Base-by-base conservation (phyloP, 64 coral and sea anemone genomes). In the Dendronephthya gigantea region DNA sequence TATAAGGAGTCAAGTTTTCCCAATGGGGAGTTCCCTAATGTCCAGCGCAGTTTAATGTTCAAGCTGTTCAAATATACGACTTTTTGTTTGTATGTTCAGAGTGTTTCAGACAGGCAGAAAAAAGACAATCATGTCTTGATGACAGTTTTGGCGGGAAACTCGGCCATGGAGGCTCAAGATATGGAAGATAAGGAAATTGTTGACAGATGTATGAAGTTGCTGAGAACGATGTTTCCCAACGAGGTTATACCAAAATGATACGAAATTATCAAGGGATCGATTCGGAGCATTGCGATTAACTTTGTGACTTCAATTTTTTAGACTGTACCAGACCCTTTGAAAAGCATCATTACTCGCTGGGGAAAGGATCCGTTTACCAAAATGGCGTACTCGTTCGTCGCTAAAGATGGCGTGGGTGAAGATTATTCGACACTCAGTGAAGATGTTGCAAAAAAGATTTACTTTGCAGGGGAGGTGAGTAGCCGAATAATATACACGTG, bases 331-430 rank as follows among this genome's bases (percentile, higher is more conserved):
- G 81, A 90, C 59, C 95, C 95, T 49, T 27, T 87, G 29, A 74
- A 75, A 22, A 93, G 86, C 74, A 82, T 98, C 40, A 90, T 98
- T 36, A 98, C 86, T 49, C 81, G 88, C 35, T 98, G 95, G 95
- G 95, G 92, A 0, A 83, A 65, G 29, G 95, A 98, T 45, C 87
- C 84, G 0, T 85, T 86, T 50, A 45, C 95, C 29, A 85, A 87
- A 13, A 98, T 98, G 95, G 95, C 95, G 4, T 98, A 98, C 30
- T 93, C 95, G 7, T 98, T 88, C 66, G 92, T 93, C 17, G 87
- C 95, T 16, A 33, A 93, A 69, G 92, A 90, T 8, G 88, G 87
- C 27, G 84, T 83, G 65, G 95, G 95, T n/a, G 88, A 93, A 62
- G 95, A 98, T 38, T 98, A 98, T 27, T 87, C 93, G 50, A 84